These are phyloP conservation scores for Bryconaethiops microstoma DNA, from an alignment of 2,797 vertebrate species.

Conservation along the genomic window DNA sequence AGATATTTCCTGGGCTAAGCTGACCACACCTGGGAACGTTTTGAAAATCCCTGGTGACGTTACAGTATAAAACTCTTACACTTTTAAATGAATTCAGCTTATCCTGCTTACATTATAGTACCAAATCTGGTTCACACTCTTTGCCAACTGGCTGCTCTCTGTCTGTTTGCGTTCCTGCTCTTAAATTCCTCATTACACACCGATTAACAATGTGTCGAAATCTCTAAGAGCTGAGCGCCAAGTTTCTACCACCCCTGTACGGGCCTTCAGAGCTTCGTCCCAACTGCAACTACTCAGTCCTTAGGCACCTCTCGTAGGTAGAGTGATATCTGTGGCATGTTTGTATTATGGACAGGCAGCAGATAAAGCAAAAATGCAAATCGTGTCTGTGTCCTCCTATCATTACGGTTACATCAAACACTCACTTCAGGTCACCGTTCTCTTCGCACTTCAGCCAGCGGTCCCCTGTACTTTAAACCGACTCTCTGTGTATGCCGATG, in stretches of 20 bases:
- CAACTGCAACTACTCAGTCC: slow-evolving; percentile 27
- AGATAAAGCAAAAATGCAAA: slow-evolving; percentile 39
- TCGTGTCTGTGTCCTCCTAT: slow-evolving; percentile 27
- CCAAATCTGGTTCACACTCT: neutral
- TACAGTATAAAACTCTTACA: slow-evolving; percentile 35
- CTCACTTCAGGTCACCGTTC: neutral
- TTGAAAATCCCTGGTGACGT: slow-evolving; percentile 18
- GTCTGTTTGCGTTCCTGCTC: slow-evolving; percentile 56
- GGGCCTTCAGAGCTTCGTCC: slow-evolving; percentile 42
- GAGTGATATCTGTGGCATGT: slow-evolving; percentile 37
- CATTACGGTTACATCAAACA: neutral
- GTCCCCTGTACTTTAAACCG: neutral
- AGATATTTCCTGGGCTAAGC: neutral
- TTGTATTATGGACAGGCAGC: slow-evolving; percentile 22
- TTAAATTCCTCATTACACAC: slow-evolving; percentile 59
- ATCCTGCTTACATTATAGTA: slow-evolving; percentile 10
- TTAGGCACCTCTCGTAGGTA: slow-evolving; percentile 28
- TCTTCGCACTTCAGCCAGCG: slow-evolving; percentile 5
- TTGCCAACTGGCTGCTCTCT: slow-evolving; percentile 30
- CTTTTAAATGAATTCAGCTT: neutral
- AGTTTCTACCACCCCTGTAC: slow-evolving; percentile 29
- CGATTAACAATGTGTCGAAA: slow-evolving; percentile 57
- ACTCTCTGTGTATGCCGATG: neutral
- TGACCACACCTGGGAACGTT: slow-evolving; percentile 15
- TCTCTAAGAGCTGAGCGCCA: slow-evolving; percentile 43